A percentile compares a stretch with the other conserved stretches of the same genome.
phyloP scores from a whole-genome alignment of 2,797 vertebrate genomes.

The Myotis myotis region DNA sequence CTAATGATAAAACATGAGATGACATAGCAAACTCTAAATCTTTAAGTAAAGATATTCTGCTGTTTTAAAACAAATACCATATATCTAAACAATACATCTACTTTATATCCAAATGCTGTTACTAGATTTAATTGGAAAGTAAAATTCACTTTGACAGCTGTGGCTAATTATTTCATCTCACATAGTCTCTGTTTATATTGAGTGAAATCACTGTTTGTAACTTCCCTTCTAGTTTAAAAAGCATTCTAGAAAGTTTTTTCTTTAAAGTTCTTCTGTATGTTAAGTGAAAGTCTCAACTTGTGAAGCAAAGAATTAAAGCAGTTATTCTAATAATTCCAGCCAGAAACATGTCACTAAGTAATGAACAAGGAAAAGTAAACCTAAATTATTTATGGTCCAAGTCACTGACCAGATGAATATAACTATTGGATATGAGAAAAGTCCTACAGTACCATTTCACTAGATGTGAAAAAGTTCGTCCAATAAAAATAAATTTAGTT shows the following conservation, averaged over 20 bases:
- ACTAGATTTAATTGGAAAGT: constrained; percentile 44
- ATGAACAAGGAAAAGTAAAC: background rate
- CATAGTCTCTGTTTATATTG: background rate
- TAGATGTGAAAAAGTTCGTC: constrained; percentile 23
- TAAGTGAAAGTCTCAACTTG: background rate
- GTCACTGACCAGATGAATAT: background rate
- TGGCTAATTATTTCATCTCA: constrained; percentile 13
- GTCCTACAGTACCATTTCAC: background rate
- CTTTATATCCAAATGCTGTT: background rate
- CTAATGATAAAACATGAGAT: background rate
- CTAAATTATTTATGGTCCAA: background rate
- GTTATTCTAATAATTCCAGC: background rate
- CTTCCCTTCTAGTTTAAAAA: constrained; percentile 41
- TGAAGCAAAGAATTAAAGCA: constrained; percentile 24
- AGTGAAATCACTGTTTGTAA: constrained; percentile 5
- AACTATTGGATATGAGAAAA: background rate
- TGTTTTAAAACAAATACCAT: constrained; percentile 24
- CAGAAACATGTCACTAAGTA: constrained; percentile 6
- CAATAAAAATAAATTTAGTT: constrained; percentile 12
- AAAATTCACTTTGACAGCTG: background rate
- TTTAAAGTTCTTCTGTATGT: constrained; percentile 3
- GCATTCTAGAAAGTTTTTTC: background rate
- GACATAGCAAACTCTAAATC: background rate
- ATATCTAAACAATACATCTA: background rate
- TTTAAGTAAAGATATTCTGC: constrained; percentile 10